Percentiles rank a stretch among this genome's conserved stretches.
These are phyloP conservation scores for Drosophila parthenogenetica DNA, from an alignment of 2,888 invertebrate genomes.

Conservation along the genomic window DNA sequence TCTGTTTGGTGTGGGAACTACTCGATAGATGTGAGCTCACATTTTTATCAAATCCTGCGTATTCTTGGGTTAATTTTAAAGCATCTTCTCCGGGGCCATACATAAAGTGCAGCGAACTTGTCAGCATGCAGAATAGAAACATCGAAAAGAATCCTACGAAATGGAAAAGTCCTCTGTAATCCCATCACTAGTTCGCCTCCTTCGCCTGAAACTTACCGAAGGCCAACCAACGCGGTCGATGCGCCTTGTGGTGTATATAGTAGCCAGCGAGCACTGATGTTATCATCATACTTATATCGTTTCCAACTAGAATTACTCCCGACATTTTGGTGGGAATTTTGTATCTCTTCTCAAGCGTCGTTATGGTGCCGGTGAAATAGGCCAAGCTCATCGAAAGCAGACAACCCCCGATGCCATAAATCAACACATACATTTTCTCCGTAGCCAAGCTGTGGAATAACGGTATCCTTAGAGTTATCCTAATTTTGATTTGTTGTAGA, in stretches of 20 bases:
- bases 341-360: constrained; percentile 90
- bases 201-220: constrained; percentile 79
- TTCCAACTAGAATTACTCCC: constrained; percentile 90
- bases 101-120: constrained; percentile 88
- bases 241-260: constrained; percentile 88
- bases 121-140: constrained; percentile 88
- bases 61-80: constrained; percentile 87
- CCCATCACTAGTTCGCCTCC: background rate
- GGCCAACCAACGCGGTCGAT: constrained; percentile 90
- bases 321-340: constrained; percentile 89
- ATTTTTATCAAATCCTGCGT: constrained; percentile 83
- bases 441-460: constrained; percentile 79
- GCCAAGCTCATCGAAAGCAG: constrained; percentile 88
- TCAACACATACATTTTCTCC: constrained; percentile 85
- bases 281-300: constrained; percentile 89
- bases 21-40: constrained; percentile 77
- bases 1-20: constrained; percentile 18
- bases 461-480: background rate
- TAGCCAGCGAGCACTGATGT: constrained; percentile 89
- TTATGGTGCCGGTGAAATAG: constrained; percentile 90
- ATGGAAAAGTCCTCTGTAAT: too few species aligned
- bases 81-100: constrained; percentile 90
- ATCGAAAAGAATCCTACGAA: constrained; percentile 86
- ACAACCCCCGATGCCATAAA: constrained; percentile 89
- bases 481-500: too few species aligned